Evolutionary conservation across 2,888 invertebrate genomes (phyloP), one percentile per base, ranked within the genome.

Genomic region (Tinea semifulvella): DNA sequence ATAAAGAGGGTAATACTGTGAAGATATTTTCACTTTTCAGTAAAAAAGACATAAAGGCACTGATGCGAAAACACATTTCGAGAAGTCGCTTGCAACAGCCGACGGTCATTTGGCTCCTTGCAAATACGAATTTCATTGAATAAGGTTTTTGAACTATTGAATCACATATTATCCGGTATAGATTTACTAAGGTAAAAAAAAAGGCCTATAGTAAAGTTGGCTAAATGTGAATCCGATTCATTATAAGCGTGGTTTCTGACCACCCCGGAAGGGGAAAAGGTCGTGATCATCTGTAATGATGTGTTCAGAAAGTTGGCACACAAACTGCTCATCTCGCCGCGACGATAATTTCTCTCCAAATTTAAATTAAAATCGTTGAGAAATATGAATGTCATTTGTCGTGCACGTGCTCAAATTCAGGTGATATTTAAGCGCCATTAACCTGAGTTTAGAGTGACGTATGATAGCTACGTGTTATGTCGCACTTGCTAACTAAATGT

Each of bases 361-460:
- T 47, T 45, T 58, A 70, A 70, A 71, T 71, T 65, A 71, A 68
- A 67, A 61, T 56, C 57, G 46, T 49, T 49, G 55, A 56, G 58
- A 70, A 63, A 65, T 71, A 73, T 63, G 60, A 52, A 47, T 51
- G 63, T 61, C 61, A 61, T 73, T 73, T 62, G 62, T 57, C 55
- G 53, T 50, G 60, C 55, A 61, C 72, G 72, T 68, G 67, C 54
- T 56, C 47, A 53, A 57, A 59, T 65, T 61, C 66, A 64, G 65
- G 63, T 67, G 67, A 58, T 59, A 64, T 67, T 68, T 60, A 59
- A 60, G 55, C 56, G 54, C 59, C 56, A 58, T 62, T 60, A 57
- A 50, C 48, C 7, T 2, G 3, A 43, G 43, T 43, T 17, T 10
- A 31, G 31, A 7, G 20, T 31, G 43, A 43, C 28, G 11, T 31